These are phyloP conservation scores for Pelodiscus sinensis DNA, from an alignment of 2,113 vertebrate species.

Conservation along the genomic window DNA sequence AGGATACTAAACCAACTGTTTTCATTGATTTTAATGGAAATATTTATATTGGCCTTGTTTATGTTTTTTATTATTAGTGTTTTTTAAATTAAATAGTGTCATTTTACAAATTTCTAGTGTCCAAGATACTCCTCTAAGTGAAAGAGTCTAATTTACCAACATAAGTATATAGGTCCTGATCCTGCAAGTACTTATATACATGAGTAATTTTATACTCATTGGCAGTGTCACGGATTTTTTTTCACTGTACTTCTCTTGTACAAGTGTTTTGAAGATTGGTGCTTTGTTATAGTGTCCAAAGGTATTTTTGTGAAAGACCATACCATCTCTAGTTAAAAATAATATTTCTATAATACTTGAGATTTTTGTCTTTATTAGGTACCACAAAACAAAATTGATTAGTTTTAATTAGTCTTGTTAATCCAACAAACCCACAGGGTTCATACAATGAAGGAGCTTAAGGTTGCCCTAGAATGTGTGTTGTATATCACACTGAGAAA, in stretches of 20 bases:
- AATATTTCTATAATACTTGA: background rate
- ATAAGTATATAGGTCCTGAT: background rate
- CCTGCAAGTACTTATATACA: fast-evolving
- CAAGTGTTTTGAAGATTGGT: background rate
- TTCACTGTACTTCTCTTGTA: background rate
- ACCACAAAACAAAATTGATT: background rate
- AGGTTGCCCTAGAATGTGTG: background rate
- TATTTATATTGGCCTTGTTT: background rate
- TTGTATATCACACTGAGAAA: background rate
- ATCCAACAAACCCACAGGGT: background rate
- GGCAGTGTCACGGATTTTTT: background rate
- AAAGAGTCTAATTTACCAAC: background rate
- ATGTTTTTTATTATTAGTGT: background rate
- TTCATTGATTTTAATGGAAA: background rate
- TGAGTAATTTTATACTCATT: background rate
- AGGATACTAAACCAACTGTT: background rate
- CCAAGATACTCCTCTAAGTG: background rate
- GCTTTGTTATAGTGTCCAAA: background rate
- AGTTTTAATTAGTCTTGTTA: background rate
- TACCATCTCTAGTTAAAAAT: background rate
- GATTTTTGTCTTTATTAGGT: background rate
- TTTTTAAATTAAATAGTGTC: background rate
- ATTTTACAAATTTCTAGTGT: background rate
- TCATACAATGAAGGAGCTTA: background rate
- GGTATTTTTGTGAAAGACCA: background rate